Conservation (phyloP, 2,113 vertebrate genomes). For the Hippocampus comes region DNA sequence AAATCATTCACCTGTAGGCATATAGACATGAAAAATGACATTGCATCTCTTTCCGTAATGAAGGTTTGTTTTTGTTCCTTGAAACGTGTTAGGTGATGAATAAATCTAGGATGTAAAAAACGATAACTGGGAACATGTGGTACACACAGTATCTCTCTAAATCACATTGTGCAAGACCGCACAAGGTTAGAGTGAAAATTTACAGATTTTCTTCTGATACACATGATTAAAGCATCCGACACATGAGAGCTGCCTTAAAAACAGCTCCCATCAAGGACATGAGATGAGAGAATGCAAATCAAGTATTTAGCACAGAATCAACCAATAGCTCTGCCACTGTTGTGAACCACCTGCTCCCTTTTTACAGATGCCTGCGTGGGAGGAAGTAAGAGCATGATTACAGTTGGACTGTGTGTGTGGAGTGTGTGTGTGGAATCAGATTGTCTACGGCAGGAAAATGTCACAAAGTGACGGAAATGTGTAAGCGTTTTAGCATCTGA, state of each 20-base stretch:
- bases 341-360: slow-evolving; percentile 52
- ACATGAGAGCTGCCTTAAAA: slow-evolving; percentile 24
- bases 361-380: slow-evolving; percentile 63
- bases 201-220: not conserved
- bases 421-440: not conserved
- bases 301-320: slow-evolving; percentile 30
- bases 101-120: slow-evolving; percentile 1
- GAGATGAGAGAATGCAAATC: slow-evolving; percentile 13
- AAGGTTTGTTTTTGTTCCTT: not conserved
- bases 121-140: slow-evolving; percentile 5
- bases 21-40: not conserved
- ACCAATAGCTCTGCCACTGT: slow-evolving; percentile 31
- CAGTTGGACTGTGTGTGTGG: slow-evolving; percentile 26
- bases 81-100: not conserved
- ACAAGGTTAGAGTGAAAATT: slow-evolving; percentile 6
- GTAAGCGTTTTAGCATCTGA: slow-evolving; percentile 23
- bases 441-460: slow-evolving; percentile 33
- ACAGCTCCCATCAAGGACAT: slow-evolving; percentile 29
- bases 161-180: not conserved
- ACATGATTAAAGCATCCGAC: slow-evolving; percentile 35
- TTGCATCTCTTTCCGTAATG: not conserved
- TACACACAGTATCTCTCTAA: not conserved
- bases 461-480: slow-evolving; percentile 19
- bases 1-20: slow-evolving; percentile 75
- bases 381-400: slow-evolving; percentile 49